Evolutionary conservation across 2,113 vertebrate genomes (phyloP).

Genomic region (Isurus oxyrinchus): DNA sequence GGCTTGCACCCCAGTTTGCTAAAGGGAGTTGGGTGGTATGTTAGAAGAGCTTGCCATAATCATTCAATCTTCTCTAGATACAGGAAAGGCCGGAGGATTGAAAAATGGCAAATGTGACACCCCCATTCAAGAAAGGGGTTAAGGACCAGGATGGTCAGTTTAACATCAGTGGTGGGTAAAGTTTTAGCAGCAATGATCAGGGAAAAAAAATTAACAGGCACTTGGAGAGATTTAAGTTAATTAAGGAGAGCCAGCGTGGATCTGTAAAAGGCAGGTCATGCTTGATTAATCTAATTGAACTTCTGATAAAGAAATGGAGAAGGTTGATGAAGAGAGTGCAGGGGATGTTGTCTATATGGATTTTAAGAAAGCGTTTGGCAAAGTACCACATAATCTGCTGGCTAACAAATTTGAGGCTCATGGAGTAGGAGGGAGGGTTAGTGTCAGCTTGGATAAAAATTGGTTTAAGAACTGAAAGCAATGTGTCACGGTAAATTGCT

Average conservation of each 20-base stretch:
- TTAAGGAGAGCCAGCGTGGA: background rate
- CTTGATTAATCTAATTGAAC: background rate
- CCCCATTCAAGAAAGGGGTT: background rate
- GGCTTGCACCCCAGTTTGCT: too few species aligned
- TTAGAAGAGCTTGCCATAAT: too few species aligned
- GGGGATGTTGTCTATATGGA: background rate
- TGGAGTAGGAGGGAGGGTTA: background rate
- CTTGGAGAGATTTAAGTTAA: background rate
- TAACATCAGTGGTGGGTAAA: background rate
- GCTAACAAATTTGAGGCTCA: background rate
- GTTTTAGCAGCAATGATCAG: background rate
- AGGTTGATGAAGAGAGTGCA: background rate
- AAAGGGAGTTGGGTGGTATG: too few species aligned
- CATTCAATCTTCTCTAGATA: background rate
- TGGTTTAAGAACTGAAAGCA: background rate
- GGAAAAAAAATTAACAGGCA: background rate
- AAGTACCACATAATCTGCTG: background rate
- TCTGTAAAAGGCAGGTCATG: background rate
- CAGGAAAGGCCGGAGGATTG: background rate
- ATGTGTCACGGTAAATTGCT: background rate
- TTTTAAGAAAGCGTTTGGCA: background rate
- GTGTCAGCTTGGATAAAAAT: background rate
- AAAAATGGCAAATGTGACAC: background rate
- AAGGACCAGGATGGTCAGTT: background rate
- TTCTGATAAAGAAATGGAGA: background rate